Evolutionary conservation across 2,888 invertebrate genomes (phyloP), one percentile per base, ranked within the genome.

Genomic region (Diogma glabrata): DNA sequence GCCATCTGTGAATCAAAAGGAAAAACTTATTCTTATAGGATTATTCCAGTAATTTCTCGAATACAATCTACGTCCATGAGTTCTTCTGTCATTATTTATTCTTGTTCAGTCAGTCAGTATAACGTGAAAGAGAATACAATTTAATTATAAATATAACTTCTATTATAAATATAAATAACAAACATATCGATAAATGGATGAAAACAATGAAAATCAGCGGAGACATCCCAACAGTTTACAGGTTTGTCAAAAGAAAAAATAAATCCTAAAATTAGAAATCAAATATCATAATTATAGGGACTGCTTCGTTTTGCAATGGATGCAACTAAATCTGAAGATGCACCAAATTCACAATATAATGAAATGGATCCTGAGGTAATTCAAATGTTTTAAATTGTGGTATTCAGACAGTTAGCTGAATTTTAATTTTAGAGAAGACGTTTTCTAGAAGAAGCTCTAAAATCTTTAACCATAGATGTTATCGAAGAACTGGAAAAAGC

Each of bases 401-500:
- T 16, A 12, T 36, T 45, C 7, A 24, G 9, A 24, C 9, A 24
- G 5, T 9, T 40, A 40, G 6, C n/a, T 19, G 20, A 8, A 22
- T 10, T 24, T 14, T 50, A n/a, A 55, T 46, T 52, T 73, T 69
- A 87, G 86, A 75, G 82, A 53, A 75, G 76, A 53, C 69, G 72
- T 56, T 91, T 88, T 67, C 69, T 91, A 14, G 81, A 81, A 57
- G 75, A 82, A 51, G 88, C 85, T 0, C 59, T 92, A 2, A 75
- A 73, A 52, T 79, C 78, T 5, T 72, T 90, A 67, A 78, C 84
- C 0, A 75, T 85, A 0, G 81, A 86, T 65, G 76, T 87, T 1
- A 74, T 80, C 0, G 77, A 83, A 51, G 73, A 83, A 33, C 66
- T 92, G 49, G 71, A 77, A 53, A 75, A 75, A 38, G 74, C 81